These are phyloP conservation scores for Xiphydria camelus DNA, from an alignment of 2,888 invertebrate species.

Conservation along the genomic window DNA sequence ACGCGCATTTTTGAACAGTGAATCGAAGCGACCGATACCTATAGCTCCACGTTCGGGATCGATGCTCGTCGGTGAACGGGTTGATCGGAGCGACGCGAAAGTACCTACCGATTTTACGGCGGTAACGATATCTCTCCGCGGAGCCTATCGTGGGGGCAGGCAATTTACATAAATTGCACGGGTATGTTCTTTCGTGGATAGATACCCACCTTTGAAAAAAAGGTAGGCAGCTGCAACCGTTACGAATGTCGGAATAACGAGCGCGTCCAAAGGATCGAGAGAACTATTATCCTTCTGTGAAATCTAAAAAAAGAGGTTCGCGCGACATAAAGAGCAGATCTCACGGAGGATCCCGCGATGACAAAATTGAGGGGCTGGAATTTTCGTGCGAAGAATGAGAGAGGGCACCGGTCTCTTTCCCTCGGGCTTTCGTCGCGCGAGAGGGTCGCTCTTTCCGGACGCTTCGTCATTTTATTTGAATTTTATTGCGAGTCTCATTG, in stretches of 20 bases:
- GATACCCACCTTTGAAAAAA: too few relatives aligned
- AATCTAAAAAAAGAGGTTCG: slow-evolving; percentile 42
- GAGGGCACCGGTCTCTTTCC: not conserved
- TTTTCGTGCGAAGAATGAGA: slow-evolving; percentile 16
- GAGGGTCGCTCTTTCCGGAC: not conserved
- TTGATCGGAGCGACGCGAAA: too few relatives aligned
- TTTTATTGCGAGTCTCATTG: not conserved
- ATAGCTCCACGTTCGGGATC: too few relatives aligned
- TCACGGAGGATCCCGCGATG: slow-evolving; percentile 45
- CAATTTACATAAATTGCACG: slow-evolving; percentile 9
- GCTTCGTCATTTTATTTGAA: not conserved
- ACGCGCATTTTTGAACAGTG: too few relatives aligned
- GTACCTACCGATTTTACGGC: too few relatives aligned
- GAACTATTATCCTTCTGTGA: slow-evolving; percentile 52
- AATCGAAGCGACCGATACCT: too few relatives aligned
- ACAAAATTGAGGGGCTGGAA: slow-evolving; percentile 42
- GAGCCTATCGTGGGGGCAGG: too few relatives aligned
- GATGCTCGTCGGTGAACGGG: too few relatives aligned
- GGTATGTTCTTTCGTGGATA: not conserved
- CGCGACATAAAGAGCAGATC: slow-evolving; percentile 43
- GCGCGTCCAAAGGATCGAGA: slow-evolving; percentile 55
- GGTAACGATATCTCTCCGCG: too few relatives aligned
- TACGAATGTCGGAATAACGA: slow-evolving; percentile 54
- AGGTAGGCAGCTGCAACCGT: slow-evolving; percentile 50
- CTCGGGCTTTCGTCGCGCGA: not conserved